Conservation (phyloP, 1,140 invertebrate genomes). For the Onthophagus taurus region DNA sequence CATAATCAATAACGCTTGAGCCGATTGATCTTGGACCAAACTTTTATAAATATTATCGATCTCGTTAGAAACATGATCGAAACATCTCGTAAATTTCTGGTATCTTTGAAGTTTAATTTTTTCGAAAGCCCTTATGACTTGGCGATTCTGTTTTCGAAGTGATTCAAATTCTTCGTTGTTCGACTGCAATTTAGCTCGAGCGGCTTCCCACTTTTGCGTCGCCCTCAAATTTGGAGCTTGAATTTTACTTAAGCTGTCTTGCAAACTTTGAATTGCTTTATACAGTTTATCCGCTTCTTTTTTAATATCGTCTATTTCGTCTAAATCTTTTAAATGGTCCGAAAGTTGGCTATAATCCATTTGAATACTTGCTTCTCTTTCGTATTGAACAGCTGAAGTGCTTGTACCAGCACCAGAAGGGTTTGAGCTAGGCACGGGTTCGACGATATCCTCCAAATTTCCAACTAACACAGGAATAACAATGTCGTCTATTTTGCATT, state of each 20-base stretch:
- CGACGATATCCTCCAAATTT: slow-evolving; percentile 85
- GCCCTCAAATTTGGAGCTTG: slow-evolving; percentile 97
- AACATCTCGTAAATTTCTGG: slow-evolving; percentile 91
- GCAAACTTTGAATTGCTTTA: slow-evolving; percentile 76
- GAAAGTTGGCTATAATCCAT: slow-evolving; percentile 77
- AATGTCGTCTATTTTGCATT: slow-evolving; percentile 97
- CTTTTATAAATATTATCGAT: slow-evolving; percentile 98
- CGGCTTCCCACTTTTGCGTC: slow-evolving; percentile 86
- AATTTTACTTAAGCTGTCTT: slow-evolving; percentile 84
- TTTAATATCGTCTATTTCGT: slow-evolving; percentile 81
- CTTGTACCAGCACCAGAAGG: slow-evolving; percentile 40
- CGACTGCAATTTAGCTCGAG: slow-evolving; percentile 87
- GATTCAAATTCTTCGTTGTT: slow-evolving; percentile 97
- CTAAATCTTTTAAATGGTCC: slow-evolving; percentile 77
- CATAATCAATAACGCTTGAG: slow-evolving; percentile 93
- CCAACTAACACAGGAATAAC: slow-evolving; percentile 79
- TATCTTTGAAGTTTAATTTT: slow-evolving; percentile 90
- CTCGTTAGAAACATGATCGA: slow-evolving; percentile 92
- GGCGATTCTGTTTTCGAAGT: slow-evolving; percentile 85
- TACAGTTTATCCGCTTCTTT: slow-evolving; percentile 73
- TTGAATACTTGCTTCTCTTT: slow-evolving; percentile 65
- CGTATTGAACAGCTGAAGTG: slow-evolving; percentile 45
- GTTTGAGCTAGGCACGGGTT: slow-evolving; percentile 41
- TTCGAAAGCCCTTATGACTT: slow-evolving; percentile 91
- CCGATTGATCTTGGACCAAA: slow-evolving; percentile 92